These are phyloP conservation scores for Ridgeia piscesae DNA, from an alignment of 1,140 invertebrate species.

Conservation along the genomic window DNA sequence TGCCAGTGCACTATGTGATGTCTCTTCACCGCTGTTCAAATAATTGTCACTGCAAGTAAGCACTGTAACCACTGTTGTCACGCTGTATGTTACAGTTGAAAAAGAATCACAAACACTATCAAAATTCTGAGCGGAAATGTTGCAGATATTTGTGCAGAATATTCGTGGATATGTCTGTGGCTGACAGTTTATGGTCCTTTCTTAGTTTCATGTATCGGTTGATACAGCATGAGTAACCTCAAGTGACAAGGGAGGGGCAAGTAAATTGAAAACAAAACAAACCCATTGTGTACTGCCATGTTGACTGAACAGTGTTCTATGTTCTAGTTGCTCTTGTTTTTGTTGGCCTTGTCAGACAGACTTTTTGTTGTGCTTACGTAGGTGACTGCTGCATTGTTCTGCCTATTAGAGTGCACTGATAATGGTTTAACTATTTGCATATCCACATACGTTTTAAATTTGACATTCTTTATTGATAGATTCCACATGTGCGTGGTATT, in stretches of 20 bases:
- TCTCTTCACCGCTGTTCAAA: not conserved
- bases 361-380: not conserved
- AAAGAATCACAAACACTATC: not conserved
- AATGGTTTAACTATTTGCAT: not conserved
- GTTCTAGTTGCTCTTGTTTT: not conserved
- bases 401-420: not conserved
- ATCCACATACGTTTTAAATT: not conserved
- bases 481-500: not conserved
- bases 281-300: not conserved
- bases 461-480: not conserved
- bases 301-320: not conserved
- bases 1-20: not conserved
- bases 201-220: no score
- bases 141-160: not conserved
- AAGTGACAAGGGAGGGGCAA: no score
- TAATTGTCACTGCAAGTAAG: not conserved
- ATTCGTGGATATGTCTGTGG: not conserved
- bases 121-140: not conserved
- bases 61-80: no score
- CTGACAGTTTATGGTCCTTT: no score
- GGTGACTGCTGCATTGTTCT: not conserved
- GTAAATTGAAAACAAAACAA: no score
- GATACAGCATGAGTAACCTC: no score
- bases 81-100: not conserved
- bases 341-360: not conserved